Evolutionary conservation across 2,888 invertebrate genomes (phyloP), one percentile per base, ranked within the genome.

Genomic region (Crepidodera aurea): DNA sequence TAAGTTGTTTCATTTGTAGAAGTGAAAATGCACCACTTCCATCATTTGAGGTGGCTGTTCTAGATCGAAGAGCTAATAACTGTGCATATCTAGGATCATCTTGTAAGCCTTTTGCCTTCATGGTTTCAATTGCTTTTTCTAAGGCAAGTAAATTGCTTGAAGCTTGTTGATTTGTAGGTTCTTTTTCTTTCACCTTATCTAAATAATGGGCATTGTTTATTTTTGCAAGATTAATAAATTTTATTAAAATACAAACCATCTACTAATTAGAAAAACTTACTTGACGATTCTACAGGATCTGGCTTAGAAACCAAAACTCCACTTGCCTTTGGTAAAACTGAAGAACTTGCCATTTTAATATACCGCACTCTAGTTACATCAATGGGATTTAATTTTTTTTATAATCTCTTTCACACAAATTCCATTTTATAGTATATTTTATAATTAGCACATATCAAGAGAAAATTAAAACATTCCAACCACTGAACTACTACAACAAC

Each of bases 91-190:
- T 86, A 0, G 96, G 95, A 82, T 96, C 96, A 75, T 94, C 94
- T 77, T 94, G 93, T 74, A 96, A 83, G 0, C 96, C 96, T 75
- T 94, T 95, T 77, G 96, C 96, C 81, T 96, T 96, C 96, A 96
- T 96, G 0, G 93, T 91, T 77, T 92, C 93, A 53, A 96, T 96
- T 25, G 96, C 94, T 67, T 93, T 87, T 76, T 95, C 94, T 15
- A 95, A 82, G 0, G 94, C 94, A 78, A 90, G 91, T n/a, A 94
- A 82, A 78, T 93, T 93, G 73, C 94, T 93, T 71, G 83, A 80
- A 10, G 65, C 68, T 1, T 83, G 81, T 27, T 48, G 50, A 10
- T 25, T 32, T 22, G 27, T 8, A 22, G 12, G 1, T 22, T 29
- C 12, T 51, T 19, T 50, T 50, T 27, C 5, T 8, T 29, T 29